Conservation (phyloP, 2,113 vertebrate genomes). For the Mormyrus lacerda region DNA sequence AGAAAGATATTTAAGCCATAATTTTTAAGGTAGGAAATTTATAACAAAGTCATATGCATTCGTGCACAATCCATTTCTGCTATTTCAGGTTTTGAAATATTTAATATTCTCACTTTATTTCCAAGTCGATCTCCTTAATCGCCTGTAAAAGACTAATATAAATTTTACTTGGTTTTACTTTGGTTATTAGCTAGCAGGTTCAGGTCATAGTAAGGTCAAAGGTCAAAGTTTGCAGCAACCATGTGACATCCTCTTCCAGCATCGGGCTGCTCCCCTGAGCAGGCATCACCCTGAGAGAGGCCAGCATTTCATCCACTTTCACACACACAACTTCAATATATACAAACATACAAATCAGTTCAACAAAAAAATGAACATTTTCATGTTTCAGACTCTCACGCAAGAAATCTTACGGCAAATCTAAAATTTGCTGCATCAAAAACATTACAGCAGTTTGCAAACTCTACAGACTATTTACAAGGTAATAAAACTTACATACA, state of each 20-base stretch:
- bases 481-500: too few species aligned
- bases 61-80: not conserved
- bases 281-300: not conserved
- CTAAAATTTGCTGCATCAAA: too few species aligned
- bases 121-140: not conserved
- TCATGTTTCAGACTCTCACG: too few species aligned
- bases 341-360: too few species aligned
- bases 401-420: too few species aligned
- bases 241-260: not conserved
- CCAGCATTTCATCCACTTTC: not conserved
- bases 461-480: too few species aligned
- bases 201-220: not conserved
- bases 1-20: slow-evolving; percentile 6
- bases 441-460: too few species aligned
- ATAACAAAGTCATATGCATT: not conserved
- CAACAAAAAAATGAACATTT: too few species aligned
- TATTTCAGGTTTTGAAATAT: not conserved
- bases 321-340: too few species aligned
- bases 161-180: not conserved
- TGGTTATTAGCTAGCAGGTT: not conserved
- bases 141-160: not conserved
- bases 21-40: not conserved
- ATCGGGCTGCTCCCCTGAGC: not conserved
- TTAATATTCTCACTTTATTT: not conserved
- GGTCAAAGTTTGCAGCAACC: not conserved